Conservation (phyloP, 2,113 vertebrate genomes). For the Lasiurus borealis region DNA sequence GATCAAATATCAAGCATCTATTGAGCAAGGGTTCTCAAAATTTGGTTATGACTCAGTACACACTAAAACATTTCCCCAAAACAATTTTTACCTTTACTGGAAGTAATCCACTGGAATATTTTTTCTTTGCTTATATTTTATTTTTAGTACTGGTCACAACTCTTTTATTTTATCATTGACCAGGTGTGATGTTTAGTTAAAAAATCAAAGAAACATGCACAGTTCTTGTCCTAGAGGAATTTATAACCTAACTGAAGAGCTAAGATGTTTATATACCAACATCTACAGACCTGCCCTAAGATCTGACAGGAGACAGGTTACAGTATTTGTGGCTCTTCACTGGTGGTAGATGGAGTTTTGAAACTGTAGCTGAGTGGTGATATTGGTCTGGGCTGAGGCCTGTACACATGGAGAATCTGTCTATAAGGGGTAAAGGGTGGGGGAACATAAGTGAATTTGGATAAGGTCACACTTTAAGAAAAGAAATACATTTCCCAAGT, state of each 20-base stretch:
- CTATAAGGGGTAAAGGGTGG: background rate
- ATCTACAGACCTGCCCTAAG: background rate
- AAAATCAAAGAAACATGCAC: background rate
- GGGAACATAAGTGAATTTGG: background rate
- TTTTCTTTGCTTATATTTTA: background rate
- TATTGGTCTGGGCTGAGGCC: background rate
- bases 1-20: background rate
- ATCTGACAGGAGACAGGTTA: background rate
- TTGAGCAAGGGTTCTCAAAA: background rate
- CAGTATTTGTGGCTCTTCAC: background rate
- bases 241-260: background rate
- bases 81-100: background rate
- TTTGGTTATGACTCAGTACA: background rate
- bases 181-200: background rate
- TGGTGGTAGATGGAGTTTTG: background rate
- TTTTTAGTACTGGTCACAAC: background rate
- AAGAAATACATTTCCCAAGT: background rate
- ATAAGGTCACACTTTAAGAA: background rate
- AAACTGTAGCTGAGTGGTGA: background rate
- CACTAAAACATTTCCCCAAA: background rate
- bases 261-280: background rate
- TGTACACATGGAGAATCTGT: background rate
- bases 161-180: background rate
- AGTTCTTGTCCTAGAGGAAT: background rate
- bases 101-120: background rate